phyloP scores from a whole-genome alignment of 30 jellyfish, hydroid and myxozoan species.

The Hydractinia echinata region DNA sequence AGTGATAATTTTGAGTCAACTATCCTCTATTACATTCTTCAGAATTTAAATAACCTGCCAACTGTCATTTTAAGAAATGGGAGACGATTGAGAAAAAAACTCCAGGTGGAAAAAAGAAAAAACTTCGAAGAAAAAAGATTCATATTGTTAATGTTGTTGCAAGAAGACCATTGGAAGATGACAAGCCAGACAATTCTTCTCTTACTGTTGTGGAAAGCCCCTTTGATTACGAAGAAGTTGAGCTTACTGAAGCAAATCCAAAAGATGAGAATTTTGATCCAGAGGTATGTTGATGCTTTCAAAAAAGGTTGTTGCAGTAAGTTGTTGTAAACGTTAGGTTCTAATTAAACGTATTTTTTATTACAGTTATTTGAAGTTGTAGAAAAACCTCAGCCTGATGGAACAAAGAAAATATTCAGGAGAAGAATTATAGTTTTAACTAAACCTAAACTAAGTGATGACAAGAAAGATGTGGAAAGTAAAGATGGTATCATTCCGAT shows the following conservation, averaged over 20 bases:
- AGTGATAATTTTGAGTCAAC: neutral
- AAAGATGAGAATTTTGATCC: neutral
- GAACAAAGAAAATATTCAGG: conserved; percentile 60
- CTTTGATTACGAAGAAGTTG: neutral
- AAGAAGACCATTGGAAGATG: conserved; percentile 14
- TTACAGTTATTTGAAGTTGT: conserved; percentile 35
- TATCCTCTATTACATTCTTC: too few relatives aligned
- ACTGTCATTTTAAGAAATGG: conserved; percentile 56
- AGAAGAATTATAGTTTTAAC: conserved; percentile 39
- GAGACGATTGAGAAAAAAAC: conserved; percentile 37
- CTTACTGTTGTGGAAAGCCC: neutral
- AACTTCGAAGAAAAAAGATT: conserved; percentile 32
- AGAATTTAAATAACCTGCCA: too few relatives aligned
- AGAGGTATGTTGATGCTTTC: neutral
- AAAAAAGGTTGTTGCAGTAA: neutral
- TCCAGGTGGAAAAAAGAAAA: conserved; percentile 60
- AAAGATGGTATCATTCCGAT: conserved; percentile 12
- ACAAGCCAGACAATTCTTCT: neutral
- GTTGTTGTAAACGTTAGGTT: too few relatives aligned
- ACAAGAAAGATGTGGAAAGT: conserved; percentile 2
- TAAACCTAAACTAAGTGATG: neutral
- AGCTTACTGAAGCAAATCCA: neutral
- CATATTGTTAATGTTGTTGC: conserved; percentile 31
- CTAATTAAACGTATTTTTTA: too few relatives aligned
- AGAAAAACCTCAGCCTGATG: conserved; percentile 29